Conservation (phyloP, 2,888 invertebrate species). For the Drosophila mimetica region DNA sequence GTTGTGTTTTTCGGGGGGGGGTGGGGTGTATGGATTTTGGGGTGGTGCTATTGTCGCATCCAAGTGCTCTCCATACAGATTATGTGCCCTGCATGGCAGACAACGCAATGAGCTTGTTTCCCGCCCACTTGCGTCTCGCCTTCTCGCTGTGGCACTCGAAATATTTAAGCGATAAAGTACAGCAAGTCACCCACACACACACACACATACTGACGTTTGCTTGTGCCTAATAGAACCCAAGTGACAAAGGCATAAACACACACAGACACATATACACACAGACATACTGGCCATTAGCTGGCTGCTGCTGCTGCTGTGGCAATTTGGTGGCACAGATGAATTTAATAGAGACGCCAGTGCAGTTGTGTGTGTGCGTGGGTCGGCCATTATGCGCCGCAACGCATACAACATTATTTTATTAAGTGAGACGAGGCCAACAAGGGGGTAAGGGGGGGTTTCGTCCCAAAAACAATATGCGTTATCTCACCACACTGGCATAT, state of each 20-base stretch:
- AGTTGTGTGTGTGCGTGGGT: constrained; percentile 44
- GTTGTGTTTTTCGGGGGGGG: not conserved
- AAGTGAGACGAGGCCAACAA: constrained; percentile 55
- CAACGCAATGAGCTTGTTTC: constrained; percentile 47
- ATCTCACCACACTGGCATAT: constrained; percentile 1
- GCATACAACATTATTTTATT: constrained; percentile 73
- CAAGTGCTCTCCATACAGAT: constrained; percentile 58
- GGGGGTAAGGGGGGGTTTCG: not conserved
- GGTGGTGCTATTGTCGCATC: constrained; percentile 63
- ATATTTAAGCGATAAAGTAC: constrained; percentile 74
- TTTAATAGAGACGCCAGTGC: constrained; percentile 72
- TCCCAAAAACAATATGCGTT: constrained; percentile 47
- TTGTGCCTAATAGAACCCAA: constrained; percentile 77
- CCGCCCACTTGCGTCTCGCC: not conserved
- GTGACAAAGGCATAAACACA: constrained; percentile 60
- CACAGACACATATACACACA: constrained; percentile 19
- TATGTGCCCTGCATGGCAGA: constrained; percentile 55
- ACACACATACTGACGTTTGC: constrained; percentile 21
- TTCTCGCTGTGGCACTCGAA: constrained; percentile 56
- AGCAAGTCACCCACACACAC: constrained; percentile 33
- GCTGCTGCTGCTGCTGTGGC: constrained; percentile 56
- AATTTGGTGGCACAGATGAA: constrained; percentile 65
- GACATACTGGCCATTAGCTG: constrained; percentile 67
- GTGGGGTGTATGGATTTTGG: constrained; percentile 25
- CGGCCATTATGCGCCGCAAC: constrained; percentile 63